These are phyloP conservation scores for Balaenoptera acutorostrata DNA, from an alignment of 2,113 vertebrate species.

Conservation along the genomic window DNA sequence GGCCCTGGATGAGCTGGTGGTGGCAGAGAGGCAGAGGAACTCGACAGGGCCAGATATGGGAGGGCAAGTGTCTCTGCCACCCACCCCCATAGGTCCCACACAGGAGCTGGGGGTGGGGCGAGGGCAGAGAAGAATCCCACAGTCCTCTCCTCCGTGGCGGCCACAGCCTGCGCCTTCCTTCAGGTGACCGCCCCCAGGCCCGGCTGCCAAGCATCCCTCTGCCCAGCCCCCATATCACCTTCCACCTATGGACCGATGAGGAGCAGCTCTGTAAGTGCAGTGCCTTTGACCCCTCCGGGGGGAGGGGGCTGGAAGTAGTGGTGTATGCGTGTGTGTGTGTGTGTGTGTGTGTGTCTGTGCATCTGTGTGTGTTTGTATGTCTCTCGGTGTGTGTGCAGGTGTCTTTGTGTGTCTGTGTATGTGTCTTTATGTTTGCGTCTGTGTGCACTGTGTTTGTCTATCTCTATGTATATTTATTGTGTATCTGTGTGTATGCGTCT, in stretches of 20 bases:
- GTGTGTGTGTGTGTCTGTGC: too few species aligned
- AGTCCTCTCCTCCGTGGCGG: neutral
- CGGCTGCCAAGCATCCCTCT: conserved; percentile 76
- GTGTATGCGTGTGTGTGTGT: neutral
- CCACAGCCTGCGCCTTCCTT: conserved; percentile 42
- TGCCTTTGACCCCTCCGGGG: fast-evolving
- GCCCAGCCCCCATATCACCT: conserved; percentile 91
- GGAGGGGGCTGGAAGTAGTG: neutral
- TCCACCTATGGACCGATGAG: conserved; percentile 92
- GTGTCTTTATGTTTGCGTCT: fast-evolving
- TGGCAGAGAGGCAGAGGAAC: neutral
- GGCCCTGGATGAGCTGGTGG: neutral
- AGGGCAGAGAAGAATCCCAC: neutral
- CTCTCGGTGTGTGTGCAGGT: neutral
- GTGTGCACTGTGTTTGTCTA: fast-evolving
- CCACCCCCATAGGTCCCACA: fast-evolving
- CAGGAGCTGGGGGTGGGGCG: neutral
- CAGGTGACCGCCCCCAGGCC: conserved; percentile 51
- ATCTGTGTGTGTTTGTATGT: neutral
- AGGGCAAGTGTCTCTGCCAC: neutral
- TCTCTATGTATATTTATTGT: neutral
- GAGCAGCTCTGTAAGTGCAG: conserved; percentile 88
- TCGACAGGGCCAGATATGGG: neutral
- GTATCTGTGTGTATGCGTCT: neutral
- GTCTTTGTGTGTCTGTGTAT: neutral